These are phyloP conservation scores for Paraescarpia echinospica DNA, from an alignment of 1,140 invertebrate genomes.

Conservation along the genomic window DNA sequence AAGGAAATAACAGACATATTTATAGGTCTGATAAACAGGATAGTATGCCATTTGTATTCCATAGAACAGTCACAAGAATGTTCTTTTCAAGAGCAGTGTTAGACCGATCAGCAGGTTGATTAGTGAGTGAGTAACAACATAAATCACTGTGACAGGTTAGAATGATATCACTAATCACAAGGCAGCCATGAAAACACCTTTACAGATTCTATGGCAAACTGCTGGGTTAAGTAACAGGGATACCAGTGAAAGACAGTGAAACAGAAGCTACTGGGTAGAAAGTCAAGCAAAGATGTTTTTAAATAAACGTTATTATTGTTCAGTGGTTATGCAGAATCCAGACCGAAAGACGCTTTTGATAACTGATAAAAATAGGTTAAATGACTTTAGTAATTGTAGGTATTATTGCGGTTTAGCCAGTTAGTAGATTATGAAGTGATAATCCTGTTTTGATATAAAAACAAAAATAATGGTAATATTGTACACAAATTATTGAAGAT, in stretches of 20 bases:
- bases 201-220: neutral
- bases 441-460: neutral
- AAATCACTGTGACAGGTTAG: neutral
- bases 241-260: neutral
- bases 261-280: neutral
- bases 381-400: neutral
- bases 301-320: neutral
- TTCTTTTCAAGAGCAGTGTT: neutral
- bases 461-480: neutral
- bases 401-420: neutral
- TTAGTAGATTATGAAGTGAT: neutral
- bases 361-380: neutral
- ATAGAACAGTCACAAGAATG: neutral
- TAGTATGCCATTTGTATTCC: neutral
- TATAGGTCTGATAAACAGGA: neutral
- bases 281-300: neutral
- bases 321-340: neutral
- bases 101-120: neutral
- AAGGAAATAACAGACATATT: neutral
- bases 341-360: neutral
- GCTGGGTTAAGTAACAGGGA: neutral
- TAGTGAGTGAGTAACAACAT: neutral
- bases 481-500: neutral
- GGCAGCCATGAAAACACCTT: neutral
- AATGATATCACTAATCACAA: neutral